Percentiles rank a stretch among this genome's conserved stretches.
phyloP scores from a whole-genome alignment of 2,888 invertebrate genomes.

The Clunio marinus region DNA sequence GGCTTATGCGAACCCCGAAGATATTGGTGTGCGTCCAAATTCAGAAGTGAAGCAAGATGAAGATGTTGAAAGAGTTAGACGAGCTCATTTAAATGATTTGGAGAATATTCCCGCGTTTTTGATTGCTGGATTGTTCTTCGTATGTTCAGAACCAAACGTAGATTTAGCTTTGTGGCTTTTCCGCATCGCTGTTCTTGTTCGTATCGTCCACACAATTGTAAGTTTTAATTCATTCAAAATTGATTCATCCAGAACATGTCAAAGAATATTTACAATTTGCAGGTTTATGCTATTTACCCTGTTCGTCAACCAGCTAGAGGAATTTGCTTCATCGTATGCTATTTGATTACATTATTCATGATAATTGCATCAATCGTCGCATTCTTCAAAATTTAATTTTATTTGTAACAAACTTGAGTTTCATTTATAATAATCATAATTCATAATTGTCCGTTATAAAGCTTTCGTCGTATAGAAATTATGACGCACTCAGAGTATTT shows the following conservation, averaged over 20 bases:
- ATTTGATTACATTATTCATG: slow-evolving; percentile 50
- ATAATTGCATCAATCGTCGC: slow-evolving; percentile 41
- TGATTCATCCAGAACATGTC: neutral
- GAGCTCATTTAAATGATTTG: slow-evolving; percentile 60
- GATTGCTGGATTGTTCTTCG: slow-evolving; percentile 53
- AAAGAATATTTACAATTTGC: neutral
- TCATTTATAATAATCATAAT: neutral
- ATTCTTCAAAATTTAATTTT: slow-evolving; percentile 25
- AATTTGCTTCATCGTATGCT: slow-evolving; percentile 44
- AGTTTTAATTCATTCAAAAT: neutral
- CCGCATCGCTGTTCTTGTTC: slow-evolving; percentile 16
- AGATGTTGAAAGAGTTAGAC: slow-evolving; percentile 34
- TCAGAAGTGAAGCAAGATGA: slow-evolving; percentile 28
- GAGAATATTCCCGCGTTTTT: slow-evolving; percentile 60
- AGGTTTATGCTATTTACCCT: slow-evolving; percentile 36
- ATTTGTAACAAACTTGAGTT: neutral
- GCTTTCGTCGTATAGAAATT: too few relatives aligned
- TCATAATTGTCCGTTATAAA: too few relatives aligned
- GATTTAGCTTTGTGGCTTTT: slow-evolving; percentile 41
- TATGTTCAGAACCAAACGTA: slow-evolving; percentile 53
- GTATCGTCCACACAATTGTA: slow-evolving; percentile 32
- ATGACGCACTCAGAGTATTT: too few relatives aligned
- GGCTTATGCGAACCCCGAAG: slow-evolving; percentile 35
- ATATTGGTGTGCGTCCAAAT: slow-evolving; percentile 13
- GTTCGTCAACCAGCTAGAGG: slow-evolving; percentile 51